Evolutionary conservation across 2,797 vertebrate species (phyloP).

Genomic region (Rhabdophis nuchalis): DNA sequence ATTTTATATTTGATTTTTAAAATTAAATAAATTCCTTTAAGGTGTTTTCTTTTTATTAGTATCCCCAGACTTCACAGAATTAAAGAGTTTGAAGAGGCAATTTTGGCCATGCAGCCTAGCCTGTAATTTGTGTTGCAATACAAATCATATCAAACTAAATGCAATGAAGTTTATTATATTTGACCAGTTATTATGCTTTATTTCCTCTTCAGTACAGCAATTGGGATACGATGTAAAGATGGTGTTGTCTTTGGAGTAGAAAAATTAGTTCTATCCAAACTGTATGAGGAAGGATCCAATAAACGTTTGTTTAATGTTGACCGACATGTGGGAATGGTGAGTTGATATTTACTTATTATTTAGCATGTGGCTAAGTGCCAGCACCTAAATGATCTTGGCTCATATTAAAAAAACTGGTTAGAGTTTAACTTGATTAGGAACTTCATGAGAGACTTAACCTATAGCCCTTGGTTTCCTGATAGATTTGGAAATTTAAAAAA

Average conservation of each 20-base stretch:
- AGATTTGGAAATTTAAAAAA: neutral
- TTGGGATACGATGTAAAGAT: conserved; percentile 94
- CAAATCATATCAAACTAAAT: neutral
- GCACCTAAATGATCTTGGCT: neutral
- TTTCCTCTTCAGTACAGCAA: conserved; percentile 84
- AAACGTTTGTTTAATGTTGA: conserved; percentile 98
- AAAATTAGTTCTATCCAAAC: conserved; percentile 94
- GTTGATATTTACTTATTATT: conserved; percentile 12
- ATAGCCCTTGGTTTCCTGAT: neutral
- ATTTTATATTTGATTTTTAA: neutral
- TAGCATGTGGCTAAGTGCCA: neutral
- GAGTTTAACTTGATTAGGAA: neutral
- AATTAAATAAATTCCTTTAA: neutral
- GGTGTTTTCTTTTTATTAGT: neutral
- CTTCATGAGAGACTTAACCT: neutral
- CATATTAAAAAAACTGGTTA: neutral
- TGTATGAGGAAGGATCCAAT: conserved; percentile 96
- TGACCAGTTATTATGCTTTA: neutral
- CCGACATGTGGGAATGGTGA: conserved; percentile 95
- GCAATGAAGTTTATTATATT: neutral
- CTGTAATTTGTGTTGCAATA: neutral
- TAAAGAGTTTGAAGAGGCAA: neutral
- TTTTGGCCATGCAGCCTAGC: neutral
- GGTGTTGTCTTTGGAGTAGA: conserved; percentile 96
- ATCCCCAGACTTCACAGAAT: neutral